These are phyloP conservation scores for Nineta flava DNA, from an alignment of 2,888 invertebrate genomes.

Conservation along the genomic window DNA sequence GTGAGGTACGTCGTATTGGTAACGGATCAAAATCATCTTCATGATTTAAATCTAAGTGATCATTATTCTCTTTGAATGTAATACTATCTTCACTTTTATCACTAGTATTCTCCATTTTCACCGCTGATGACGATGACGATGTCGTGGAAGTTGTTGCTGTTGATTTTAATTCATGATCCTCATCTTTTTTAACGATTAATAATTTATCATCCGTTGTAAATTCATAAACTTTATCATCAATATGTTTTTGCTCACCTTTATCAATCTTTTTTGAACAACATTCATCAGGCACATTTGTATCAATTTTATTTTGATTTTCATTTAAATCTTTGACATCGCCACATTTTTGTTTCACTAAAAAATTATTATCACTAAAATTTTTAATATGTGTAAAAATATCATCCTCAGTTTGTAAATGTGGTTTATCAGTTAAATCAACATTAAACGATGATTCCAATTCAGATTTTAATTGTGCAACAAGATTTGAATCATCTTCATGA, in stretches of 20 bases:
- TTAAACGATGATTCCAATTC: conserved; percentile 8
- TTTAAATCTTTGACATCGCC: conserved; percentile 19
- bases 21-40: conserved; percentile 39
- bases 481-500: conserved; percentile 8
- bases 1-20: conserved; percentile 54
- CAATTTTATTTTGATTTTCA: conserved; percentile 19
- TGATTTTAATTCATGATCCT: not conserved
- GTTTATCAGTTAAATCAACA: not conserved
- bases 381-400: conserved; percentile 8
- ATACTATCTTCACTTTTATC: not conserved
- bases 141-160: too few species aligned
- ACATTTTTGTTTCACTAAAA: not conserved
- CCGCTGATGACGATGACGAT: not conserved
- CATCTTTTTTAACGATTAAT: not conserved
- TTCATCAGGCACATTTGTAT: conserved; percentile 22
- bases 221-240: not conserved
- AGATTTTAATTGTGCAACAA: conserved; percentile 9
- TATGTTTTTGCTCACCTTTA: not conserved
- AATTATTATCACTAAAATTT: conserved; percentile 9
- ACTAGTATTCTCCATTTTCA: not conserved
- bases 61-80: not conserved
- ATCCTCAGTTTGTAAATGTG: conserved; percentile 3
- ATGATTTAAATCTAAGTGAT: not conserved
- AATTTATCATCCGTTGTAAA: not conserved
- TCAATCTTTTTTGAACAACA: conserved; percentile 14